Base-by-base conservation (phyloP, 2,888 invertebrate species). In the Torymus auratus region DNA sequence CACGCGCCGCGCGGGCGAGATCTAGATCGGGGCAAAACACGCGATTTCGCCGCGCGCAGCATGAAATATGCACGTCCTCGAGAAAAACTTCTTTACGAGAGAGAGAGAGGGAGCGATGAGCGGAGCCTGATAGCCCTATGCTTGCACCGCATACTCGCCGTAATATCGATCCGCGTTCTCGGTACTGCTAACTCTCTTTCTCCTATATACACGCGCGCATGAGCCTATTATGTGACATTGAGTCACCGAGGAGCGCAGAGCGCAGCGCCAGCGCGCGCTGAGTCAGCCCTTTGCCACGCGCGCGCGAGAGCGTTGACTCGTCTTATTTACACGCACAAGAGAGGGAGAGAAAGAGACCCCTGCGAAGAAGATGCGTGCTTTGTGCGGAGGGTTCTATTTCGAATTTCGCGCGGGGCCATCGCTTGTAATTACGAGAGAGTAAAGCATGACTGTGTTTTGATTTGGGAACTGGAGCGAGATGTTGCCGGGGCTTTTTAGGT, bases 151-250 rank as follows among this genome's bases (percentile, higher is more conserved):
- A n/a, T 41, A 7, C 7, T 1, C 41, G 41, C 41, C 20, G 55
- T 13, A 62, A 75, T 84, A 87, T 87, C 81, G 87, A 87, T 87
- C 84, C 73, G 2, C 68, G 28, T 86, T 85, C 86, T 76, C 68
- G 67, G 86, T 84, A 41, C 41, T 41, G 41, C 41, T 41, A 41
- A 41, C 41, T 41, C 41, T 41, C 41, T 41, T 10, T 41, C 41
- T 41, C 7, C 7, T 1, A 86, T 5, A 2, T 4, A 14, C 12
- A 14, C 50, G 70, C 65, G 15, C 53, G 23, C 64, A 60, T n/a
- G 53, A 41, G 41, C 41, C 83, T 86, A 85, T 86, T 87, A 86
- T 83, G 84, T 81, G 85, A 85, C 85, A 87, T 89, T 89, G 89
- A 89, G 88, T 89, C 89, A 89, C 79, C 85, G 70, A 62, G 13